Conservation (phyloP, 2,888 invertebrate species). For the Ectemnius cavifrons region DNA sequence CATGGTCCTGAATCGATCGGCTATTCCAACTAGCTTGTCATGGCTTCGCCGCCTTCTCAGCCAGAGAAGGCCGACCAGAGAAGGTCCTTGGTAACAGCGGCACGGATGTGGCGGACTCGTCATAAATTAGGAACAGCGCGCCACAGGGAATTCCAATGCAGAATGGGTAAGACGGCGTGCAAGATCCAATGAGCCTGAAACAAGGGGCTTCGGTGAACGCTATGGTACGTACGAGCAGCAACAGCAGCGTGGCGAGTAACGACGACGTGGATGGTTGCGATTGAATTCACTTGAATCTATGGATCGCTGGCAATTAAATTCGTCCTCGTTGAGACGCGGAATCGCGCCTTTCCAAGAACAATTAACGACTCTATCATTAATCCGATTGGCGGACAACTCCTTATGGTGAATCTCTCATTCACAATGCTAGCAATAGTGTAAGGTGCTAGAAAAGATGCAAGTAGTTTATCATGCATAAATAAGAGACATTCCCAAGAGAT, state of each 20-base stretch:
- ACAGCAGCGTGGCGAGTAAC: conserved; percentile 10
- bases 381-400: conserved; percentile 5
- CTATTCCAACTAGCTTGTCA: conserved; percentile 41
- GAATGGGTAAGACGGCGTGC: conserved; percentile 42
- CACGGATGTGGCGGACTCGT: conserved; percentile 54
- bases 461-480: no score
- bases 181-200: conserved; percentile 32
- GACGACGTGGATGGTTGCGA: conserved; percentile 35
- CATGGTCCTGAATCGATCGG: conserved; percentile 27
- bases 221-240: conserved; percentile 20
- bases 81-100: conserved; percentile 7
- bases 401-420: neutral
- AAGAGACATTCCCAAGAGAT: no score
- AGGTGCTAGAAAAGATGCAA: neutral
- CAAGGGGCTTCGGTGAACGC: conserved; percentile 20
- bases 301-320: conserved; percentile 62
- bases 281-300: conserved; percentile 55
- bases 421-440: neutral
- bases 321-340: conserved; percentile 35
- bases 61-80: conserved; percentile 34
- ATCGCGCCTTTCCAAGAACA: conserved; percentile 39
- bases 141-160: conserved; percentile 64
- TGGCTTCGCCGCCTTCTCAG: conserved; percentile 44
- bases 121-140: conserved; percentile 63
- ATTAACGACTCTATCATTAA: conserved; percentile 42